Conservation (phyloP, 2,888 invertebrate genomes). For the Geotrupes spiniger region DNA sequence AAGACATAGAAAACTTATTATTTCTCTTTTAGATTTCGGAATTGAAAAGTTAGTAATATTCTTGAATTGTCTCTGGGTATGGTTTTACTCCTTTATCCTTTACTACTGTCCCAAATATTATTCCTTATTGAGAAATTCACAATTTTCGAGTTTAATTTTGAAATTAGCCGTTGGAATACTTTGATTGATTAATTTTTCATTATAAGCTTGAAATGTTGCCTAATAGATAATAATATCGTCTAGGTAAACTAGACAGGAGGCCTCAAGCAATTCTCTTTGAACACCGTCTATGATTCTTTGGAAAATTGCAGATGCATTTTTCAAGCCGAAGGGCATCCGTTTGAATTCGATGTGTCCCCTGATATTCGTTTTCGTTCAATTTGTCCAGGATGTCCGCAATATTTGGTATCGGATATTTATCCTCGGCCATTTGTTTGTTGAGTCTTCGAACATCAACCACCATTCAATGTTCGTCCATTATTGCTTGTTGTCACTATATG, state of each 20-base stretch:
- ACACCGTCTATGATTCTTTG: constrained; percentile 30
- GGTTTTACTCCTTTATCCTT: constrained; percentile 22
- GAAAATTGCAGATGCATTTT: constrained; percentile 29
- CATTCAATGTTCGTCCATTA: constrained; percentile 4
- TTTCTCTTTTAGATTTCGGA: constrained; percentile 21
- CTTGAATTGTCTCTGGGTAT: constrained; percentile 11
- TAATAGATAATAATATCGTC: constrained; percentile 21
- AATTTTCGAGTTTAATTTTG: constrained; percentile 28
- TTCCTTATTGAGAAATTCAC: constrained; percentile 23
- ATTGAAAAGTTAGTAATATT: constrained; percentile 20
- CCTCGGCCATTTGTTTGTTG: constrained; percentile 4
- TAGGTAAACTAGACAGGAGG: constrained; percentile 28
- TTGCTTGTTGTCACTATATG: constrained; percentile 2
- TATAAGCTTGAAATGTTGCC: constrained; percentile 24
- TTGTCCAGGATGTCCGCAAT: constrained; percentile 4
- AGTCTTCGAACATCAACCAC: constrained; percentile 5
- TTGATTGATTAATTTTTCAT: constrained; percentile 14
- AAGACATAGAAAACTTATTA: constrained; percentile 12
- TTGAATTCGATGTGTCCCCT: constrained; percentile 7
- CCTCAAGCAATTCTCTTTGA: constrained; percentile 25
- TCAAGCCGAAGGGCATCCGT: constrained; percentile 7
- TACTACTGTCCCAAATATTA: constrained; percentile 26
- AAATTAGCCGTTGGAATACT: constrained; percentile 23
- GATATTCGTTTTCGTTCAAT: constrained; percentile 30
- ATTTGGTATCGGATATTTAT: constrained; percentile 8